These are phyloP conservation scores for Drosophila meridionalis DNA, from an alignment of 2,888 invertebrate genomes.

Conservation along the genomic window DNA sequence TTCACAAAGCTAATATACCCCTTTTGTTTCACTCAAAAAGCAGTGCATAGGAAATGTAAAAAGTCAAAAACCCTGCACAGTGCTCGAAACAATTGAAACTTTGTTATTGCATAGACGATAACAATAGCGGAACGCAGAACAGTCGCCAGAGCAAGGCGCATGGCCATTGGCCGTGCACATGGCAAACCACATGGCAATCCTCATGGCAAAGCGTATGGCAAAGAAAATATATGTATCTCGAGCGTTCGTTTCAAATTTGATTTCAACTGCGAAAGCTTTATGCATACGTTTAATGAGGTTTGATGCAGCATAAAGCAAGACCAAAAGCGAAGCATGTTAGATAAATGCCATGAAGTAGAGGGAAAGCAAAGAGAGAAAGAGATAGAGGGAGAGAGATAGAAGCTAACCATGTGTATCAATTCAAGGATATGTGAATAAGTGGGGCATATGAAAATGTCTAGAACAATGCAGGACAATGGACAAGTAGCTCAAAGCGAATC, in stretches of 20 bases:
- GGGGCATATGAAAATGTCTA: conserved; percentile 17
- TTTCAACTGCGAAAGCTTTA: conserved; percentile 4
- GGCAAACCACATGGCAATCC: conserved; percentile 17
- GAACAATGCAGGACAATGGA: conserved; percentile 28
- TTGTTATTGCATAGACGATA: conserved; percentile 39
- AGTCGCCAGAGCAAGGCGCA: conserved; percentile 11
- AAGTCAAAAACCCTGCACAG: conserved; percentile 39
- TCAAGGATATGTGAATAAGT: conserved; percentile 14
- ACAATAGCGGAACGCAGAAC: conserved; percentile 37
- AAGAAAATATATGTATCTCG: neutral
- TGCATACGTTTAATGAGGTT: conserved; percentile 3
- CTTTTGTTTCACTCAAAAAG: neutral
- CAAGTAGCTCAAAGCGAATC: conserved; percentile 32
- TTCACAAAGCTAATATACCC: neutral
- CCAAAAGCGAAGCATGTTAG: neutral
- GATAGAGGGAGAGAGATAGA: neutral
- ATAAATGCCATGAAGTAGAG: conserved; percentile 8
- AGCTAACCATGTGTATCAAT: conserved; percentile 37
- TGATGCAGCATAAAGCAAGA: neutral
- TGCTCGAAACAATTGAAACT: conserved; percentile 58
- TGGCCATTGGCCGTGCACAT: conserved; percentile 10
- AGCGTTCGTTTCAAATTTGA: conserved; percentile 15
- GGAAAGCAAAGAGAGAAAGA: neutral
- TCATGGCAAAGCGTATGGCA: conserved; percentile 5
- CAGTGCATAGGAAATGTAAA: conserved; percentile 27